Percentiles rank a stretch among this genome's conserved stretches.
Conservation (phyloP, 1,140 invertebrate genomes). For the Lepidostoma basale region DNA sequence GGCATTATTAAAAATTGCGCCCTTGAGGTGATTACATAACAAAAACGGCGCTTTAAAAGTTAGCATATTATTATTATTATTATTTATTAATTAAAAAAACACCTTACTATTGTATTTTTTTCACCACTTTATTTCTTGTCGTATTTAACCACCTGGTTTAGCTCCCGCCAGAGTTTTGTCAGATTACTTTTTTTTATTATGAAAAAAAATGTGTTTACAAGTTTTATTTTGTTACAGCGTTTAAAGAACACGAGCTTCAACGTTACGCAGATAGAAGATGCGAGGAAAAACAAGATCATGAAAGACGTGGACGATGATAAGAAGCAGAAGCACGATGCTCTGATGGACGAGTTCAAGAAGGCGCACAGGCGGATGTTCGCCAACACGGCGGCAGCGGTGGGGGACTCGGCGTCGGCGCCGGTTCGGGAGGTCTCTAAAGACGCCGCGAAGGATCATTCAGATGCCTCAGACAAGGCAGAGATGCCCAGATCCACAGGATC, state of each 20-base stretch:
- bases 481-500: conserved; percentile 12
- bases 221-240: conserved; percentile 52
- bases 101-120: too few relatives aligned
- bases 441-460: neutral
- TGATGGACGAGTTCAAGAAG: conserved; percentile 88
- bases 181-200: neutral
- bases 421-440: neutral
- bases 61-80: too few relatives aligned
- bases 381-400: conserved; percentile 40
- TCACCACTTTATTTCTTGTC: too few relatives aligned
- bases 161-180: too few relatives aligned
- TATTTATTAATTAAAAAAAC: too few relatives aligned
- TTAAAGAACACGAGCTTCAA: conserved; percentile 48
- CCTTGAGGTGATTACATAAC: too few relatives aligned
- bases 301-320: conserved; percentile 62
- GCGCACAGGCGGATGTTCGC: conserved; percentile 86
- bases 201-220: too few relatives aligned
- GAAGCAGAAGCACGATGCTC: conserved; percentile 69
- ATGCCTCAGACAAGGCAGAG: neutral
- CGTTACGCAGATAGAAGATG: conserved; percentile 51
- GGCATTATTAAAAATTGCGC: too few relatives aligned
- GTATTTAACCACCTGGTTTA: too few relatives aligned
- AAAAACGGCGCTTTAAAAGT: too few relatives aligned
- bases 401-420: neutral
- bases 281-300: conserved; percentile 55